Conservation (phyloP, 2,797 vertebrate genomes). For the Enoplosus armatus region DNA sequence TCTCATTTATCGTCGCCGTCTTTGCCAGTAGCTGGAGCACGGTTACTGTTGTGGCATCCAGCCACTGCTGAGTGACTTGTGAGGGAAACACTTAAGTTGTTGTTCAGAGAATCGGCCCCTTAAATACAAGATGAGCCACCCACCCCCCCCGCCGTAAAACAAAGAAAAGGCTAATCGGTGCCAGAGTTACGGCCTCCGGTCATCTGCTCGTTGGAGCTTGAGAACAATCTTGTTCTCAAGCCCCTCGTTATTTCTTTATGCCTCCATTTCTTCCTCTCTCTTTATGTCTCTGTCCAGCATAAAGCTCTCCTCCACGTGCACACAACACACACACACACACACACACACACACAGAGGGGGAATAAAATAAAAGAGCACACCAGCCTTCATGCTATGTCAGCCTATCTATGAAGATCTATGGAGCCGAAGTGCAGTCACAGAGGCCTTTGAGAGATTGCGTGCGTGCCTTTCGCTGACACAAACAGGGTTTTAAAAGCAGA, state of each 20-base stretch:
- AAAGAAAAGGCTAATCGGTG: conserved; percentile 16
- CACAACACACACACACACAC: conserved; percentile 16
- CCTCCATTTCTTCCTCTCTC: conserved; percentile 28
- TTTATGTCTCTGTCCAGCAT: conserved; percentile 25
- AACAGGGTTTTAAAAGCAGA: conserved; percentile 8
- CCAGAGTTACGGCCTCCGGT: conserved; percentile 23
- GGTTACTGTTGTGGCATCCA: too few species aligned
- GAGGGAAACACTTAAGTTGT: neutral
- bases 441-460: conserved; percentile 45
- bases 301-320: neutral
- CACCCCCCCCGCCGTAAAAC: conserved; percentile 15
- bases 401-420: conserved; percentile 36
- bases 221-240: conserved; percentile 30
- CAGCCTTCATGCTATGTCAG: conserved; percentile 34
- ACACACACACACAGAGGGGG: neutral
- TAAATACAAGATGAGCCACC: conserved; percentile 10
- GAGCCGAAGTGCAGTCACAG: conserved; percentile 22
- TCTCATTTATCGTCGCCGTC: too few species aligned
- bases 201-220: conserved; percentile 30
- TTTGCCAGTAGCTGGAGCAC: too few species aligned
- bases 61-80: neutral
- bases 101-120: conserved; percentile 11
- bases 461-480: conserved; percentile 37
- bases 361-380: conserved; percentile 8
- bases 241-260: conserved; percentile 28